Conservation (phyloP, 2,888 invertebrate species). For the Drosophila suboccidentalis region DNA sequence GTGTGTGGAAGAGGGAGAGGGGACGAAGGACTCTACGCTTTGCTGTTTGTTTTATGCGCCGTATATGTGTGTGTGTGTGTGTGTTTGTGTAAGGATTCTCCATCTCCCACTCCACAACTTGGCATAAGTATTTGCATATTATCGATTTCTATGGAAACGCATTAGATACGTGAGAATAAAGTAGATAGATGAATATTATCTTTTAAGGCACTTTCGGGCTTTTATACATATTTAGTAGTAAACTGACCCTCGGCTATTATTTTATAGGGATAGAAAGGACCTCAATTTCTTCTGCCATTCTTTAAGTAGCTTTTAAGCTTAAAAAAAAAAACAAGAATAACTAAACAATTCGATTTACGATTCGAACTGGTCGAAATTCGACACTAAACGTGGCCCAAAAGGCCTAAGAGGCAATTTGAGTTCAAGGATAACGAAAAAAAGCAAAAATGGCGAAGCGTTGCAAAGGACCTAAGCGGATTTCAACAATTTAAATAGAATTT, state of each 20-base stretch:
- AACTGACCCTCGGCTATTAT: not conserved
- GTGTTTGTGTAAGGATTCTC: conserved; percentile 17
- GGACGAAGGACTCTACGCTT: conserved; percentile 33
- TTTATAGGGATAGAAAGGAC: conserved; percentile 1
- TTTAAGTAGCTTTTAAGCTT: conserved; percentile 74
- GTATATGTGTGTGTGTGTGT: conserved; percentile 26
- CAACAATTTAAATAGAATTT: conserved; percentile 74
- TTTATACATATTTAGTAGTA: no score
- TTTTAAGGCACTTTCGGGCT: conserved; percentile 5
- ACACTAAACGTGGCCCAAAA: conserved; percentile 52
- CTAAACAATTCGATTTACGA: conserved; percentile 67
- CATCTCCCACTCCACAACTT: conserved; percentile 17
- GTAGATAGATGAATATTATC: conserved; percentile 3
- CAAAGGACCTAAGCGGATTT: conserved; percentile 66
- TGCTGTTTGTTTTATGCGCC: conserved; percentile 66
- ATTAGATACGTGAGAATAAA: conserved; percentile 19
- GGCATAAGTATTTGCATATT: conserved; percentile 72
- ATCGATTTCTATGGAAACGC: conserved; percentile 62
- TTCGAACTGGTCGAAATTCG: conserved; percentile 51
- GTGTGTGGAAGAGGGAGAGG: not conserved
- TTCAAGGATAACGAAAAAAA: conserved; percentile 21
- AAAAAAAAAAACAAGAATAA: conserved; percentile 35
- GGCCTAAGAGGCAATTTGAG: conserved; percentile 27
- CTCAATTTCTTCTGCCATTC: not conserved
- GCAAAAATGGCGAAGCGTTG: conserved; percentile 40